Evolutionary conservation across 2,888 invertebrate species (phyloP).

Genomic region (Ischnura elegans): DNA sequence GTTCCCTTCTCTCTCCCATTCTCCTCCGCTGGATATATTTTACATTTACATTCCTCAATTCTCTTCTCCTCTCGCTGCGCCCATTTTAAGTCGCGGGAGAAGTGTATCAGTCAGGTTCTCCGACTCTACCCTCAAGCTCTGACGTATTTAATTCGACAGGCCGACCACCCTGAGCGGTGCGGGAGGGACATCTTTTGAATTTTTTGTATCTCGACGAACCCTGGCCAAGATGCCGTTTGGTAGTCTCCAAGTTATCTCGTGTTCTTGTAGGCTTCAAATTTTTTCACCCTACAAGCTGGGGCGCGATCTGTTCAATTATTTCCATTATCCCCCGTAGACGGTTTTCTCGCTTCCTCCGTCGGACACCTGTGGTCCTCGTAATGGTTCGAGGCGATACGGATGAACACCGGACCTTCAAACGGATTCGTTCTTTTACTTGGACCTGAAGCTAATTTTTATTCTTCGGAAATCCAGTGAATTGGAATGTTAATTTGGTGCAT

Average conservation of each 20-base stretch:
- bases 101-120: conserved; percentile 36
- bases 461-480: not conserved
- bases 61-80: not conserved
- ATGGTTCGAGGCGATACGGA: not conserved
- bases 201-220: not conserved
- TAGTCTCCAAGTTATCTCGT: not conserved
- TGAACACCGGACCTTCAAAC: not conserved
- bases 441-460: not conserved
- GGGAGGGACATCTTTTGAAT: not conserved
- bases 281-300: not conserved
- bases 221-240: not conserved
- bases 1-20: not conserved
- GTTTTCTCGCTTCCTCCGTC: not conserved
- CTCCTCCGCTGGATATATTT: not conserved
- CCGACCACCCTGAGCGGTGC: not conserved
- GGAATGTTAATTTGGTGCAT: too few species aligned
- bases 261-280: not conserved
- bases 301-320: not conserved
- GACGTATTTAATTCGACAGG: not conserved
- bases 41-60: not conserved
- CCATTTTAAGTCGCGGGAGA: not conserved
- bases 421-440: not conserved
- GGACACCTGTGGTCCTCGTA: not conserved
- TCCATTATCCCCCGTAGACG: not conserved
- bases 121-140: not conserved